phyloP scores from a whole-genome alignment of 2,113 vertebrate species.

The Pterocles gutturalis region DNA sequence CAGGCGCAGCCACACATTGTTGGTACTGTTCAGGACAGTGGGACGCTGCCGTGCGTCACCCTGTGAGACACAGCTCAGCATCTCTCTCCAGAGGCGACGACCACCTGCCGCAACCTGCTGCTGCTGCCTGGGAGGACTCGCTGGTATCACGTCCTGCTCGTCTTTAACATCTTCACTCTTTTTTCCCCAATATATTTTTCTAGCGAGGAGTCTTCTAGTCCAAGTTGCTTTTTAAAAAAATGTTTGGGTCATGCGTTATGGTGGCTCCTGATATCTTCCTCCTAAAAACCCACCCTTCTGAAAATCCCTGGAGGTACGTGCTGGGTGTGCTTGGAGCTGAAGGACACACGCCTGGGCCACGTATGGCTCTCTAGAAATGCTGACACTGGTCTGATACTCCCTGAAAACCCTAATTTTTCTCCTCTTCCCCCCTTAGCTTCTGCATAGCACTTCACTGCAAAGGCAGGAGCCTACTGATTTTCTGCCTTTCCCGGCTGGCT shows the following conservation, averaged over 20 bases:
- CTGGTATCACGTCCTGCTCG: neutral
- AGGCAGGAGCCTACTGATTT: neutral
- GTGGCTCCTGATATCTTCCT: neutral
- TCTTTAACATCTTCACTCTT: neutral
- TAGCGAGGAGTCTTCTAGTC: neutral
- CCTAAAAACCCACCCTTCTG: neutral
- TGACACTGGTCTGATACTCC: fast-evolving
- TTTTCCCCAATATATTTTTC: neutral
- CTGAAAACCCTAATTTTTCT: neutral
- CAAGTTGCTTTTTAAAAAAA: neutral
- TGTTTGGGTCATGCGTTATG: neutral
- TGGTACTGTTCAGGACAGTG: fast-evolving
- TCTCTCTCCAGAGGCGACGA: neutral
- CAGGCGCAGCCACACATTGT: fast-evolving
- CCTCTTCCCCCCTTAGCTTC: neutral
- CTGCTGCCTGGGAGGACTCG: neutral
- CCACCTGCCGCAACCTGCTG: neutral
- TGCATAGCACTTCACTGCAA: neutral
- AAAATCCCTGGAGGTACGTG: neutral
- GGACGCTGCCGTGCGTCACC: neutral
- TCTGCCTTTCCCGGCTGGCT: neutral
- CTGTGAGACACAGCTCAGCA: fast-evolving
- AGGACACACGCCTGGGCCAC: neutral
- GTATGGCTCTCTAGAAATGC: neutral
- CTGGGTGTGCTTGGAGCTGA: neutral